A percentile compares a stretch with the other conserved stretches of the same genome.
Conservation (phyloP, 2,797 vertebrate genomes). For the Mallotus villosus region DNA sequence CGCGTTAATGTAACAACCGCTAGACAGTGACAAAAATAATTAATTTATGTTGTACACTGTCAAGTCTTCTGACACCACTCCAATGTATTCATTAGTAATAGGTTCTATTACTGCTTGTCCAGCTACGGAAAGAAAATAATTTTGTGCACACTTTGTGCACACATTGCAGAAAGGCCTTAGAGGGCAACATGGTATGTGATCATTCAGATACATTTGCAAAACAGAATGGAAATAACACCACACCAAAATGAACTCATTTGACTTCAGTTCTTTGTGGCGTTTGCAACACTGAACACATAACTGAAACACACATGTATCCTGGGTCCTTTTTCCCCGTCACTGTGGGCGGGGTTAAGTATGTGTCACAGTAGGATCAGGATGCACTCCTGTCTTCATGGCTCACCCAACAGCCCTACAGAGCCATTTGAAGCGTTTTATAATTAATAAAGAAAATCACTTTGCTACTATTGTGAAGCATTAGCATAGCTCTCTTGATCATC, state of each 20-base stretch:
- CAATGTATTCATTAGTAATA: constrained; percentile 46
- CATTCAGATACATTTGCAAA: not conserved
- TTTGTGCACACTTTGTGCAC: not conserved
- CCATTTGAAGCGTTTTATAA: constrained; percentile 50
- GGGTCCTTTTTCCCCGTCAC: constrained; percentile 2
- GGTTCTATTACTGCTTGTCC: constrained; percentile 22
- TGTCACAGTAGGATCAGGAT: constrained; percentile 29
- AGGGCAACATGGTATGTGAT: not conserved
- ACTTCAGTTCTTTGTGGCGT: no score
- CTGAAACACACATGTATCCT: not conserved
- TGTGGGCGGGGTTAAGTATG: constrained; percentile 26
- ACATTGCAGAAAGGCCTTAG: not conserved
- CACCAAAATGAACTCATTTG: not conserved
- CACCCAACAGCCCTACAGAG: constrained; percentile 33
- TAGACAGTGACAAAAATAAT: constrained; percentile 50
- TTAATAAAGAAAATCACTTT: constrained; percentile 59
- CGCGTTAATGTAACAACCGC: constrained; percentile 50
- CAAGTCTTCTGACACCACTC: constrained; percentile 42
- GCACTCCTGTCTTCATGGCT: constrained; percentile 44
- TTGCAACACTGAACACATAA: no score
- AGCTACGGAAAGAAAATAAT: not conserved
- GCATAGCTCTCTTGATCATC: constrained; percentile 63
- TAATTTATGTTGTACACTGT: constrained; percentile 52
- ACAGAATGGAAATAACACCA: not conserved
- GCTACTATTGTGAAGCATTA: constrained; percentile 54